These are phyloP conservation scores for Myripristis murdjan DNA, from an alignment of 2,797 vertebrate genomes.

Conservation along the genomic window DNA sequence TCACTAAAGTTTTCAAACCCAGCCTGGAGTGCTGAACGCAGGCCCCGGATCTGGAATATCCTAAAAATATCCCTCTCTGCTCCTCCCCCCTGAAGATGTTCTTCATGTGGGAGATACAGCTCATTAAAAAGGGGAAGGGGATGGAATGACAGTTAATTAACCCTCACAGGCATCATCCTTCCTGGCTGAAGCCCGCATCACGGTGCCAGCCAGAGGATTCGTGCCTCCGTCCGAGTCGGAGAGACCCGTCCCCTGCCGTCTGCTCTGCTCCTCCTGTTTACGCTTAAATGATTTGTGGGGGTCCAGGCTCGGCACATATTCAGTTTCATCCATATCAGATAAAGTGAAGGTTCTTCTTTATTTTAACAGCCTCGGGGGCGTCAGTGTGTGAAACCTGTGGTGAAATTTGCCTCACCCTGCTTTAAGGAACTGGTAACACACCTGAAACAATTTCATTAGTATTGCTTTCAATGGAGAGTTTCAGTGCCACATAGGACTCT, in stretches of 20 bases:
- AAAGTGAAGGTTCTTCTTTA: conserved; percentile 28
- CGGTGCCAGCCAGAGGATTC: conserved; percentile 18
- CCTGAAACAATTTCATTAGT: too few species aligned
- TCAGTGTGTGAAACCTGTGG: conserved; percentile 51
- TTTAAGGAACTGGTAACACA: conserved; percentile 11
- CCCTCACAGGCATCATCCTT: conserved; percentile 42
- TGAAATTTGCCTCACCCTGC: conserved; percentile 33
- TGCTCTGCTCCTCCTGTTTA: conserved; percentile 4
- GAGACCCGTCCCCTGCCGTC: conserved; percentile 25
- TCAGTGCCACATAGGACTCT: too few species aligned
- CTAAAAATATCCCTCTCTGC: conserved; percentile 62
- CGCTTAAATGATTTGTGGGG: conserved; percentile 1
- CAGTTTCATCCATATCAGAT: neutral
- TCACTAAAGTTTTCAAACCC: conserved; percentile 26
- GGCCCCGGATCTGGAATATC: conserved; percentile 35
- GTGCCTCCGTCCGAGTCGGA: conserved; percentile 49
- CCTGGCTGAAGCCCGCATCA: conserved; percentile 26
- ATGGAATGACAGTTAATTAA: conserved; percentile 75
- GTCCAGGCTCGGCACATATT: conserved; percentile 9
- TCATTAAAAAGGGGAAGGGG: conserved; percentile 68
- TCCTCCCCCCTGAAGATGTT: conserved; percentile 24
- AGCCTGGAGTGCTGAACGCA: conserved; percentile 28
- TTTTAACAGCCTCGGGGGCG: conserved; percentile 26
- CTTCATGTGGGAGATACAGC: conserved; percentile 51
- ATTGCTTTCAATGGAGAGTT: too few species aligned